These are phyloP conservation scores for Chrysochloris asiatica DNA, from an alignment of 2,113 vertebrate species.

Conservation along the genomic window DNA sequence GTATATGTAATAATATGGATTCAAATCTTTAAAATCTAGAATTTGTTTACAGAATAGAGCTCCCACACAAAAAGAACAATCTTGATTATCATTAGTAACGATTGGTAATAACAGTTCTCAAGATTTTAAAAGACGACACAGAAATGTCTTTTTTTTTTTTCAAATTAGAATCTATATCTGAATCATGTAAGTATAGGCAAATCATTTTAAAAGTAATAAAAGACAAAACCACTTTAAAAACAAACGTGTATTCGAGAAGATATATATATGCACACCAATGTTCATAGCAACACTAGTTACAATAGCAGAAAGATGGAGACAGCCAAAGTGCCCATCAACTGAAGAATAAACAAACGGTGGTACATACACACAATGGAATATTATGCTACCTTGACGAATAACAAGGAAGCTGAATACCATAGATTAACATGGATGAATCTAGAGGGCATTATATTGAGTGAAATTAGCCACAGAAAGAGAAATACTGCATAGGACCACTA, in stretches of 20 bases:
- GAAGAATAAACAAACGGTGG: too few relatives aligned
- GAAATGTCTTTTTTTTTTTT: slow-evolving; percentile 27
- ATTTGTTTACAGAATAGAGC: slow-evolving; percentile 38
- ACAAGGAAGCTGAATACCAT: too few relatives aligned
- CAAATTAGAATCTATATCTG: slow-evolving; percentile 41
- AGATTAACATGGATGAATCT: too few relatives aligned
- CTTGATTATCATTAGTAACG: slow-evolving; percentile 1
- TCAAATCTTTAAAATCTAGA: slow-evolving; percentile 52
- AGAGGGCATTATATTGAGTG: too few relatives aligned
- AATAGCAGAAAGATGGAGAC: too few relatives aligned
- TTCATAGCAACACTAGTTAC: too few relatives aligned
- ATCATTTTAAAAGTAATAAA: slow-evolving; percentile 17
- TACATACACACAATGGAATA: too few relatives aligned
- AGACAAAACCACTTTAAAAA: slow-evolving; percentile 32
- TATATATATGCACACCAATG: too few relatives aligned
- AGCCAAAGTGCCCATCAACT: too few relatives aligned
- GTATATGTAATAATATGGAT: slow-evolving; percentile 10
- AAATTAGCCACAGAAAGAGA: too few relatives aligned
- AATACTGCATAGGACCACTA: too few relatives aligned
- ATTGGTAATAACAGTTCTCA: slow-evolving; percentile 40
- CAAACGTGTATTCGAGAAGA: slow-evolving; percentile 37
- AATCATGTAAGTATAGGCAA: slow-evolving; percentile 43
- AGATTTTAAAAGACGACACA: slow-evolving; percentile 19
- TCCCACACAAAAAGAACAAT: slow-evolving; percentile 29
- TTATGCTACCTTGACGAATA: too few relatives aligned